A percentile compares a stretch with the other conserved stretches of the same genome.
These are phyloP conservation scores for Morpho deidamia DNA, from an alignment of 2,888 invertebrate species.

Conservation along the genomic window DNA sequence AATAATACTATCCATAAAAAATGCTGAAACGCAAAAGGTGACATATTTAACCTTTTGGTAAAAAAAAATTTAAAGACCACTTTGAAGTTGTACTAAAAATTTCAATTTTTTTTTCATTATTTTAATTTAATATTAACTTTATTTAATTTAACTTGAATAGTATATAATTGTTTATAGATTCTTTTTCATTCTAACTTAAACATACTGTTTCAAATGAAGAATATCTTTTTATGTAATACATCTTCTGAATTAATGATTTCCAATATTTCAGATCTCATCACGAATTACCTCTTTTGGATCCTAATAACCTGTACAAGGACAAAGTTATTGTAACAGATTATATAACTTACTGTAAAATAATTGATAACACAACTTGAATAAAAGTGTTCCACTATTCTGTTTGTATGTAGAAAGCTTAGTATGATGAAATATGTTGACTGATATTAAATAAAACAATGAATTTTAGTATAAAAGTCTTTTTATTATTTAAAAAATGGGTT, in stretches of 20 bases:
- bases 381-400: background rate
- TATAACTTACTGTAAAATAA: slow-evolving; percentile 65
- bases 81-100: too few species aligned
- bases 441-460: slow-evolving; percentile 13
- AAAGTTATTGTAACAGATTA: slow-evolving; percentile 68
- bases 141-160: too few species aligned
- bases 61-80: too few species aligned
- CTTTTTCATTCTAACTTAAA: too few species aligned
- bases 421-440: background rate
- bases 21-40: background rate
- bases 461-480: background rate
- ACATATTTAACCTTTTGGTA: background rate
- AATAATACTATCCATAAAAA: background rate
- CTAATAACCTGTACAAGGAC: slow-evolving; percentile 59
- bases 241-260: too few species aligned
- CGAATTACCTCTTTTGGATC: slow-evolving; percentile 53
- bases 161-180: too few species aligned
- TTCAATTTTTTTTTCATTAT: too few species aligned
- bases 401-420: too few species aligned
- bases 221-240: too few species aligned
- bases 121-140: too few species aligned
- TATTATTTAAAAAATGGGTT: slow-evolving; percentile 8
- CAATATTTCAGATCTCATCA: slow-evolving; percentile 45
- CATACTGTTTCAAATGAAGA: too few species aligned
- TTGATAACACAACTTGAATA: slow-evolving; percentile 30